Evolutionary conservation across 2,797 vertebrate species (phyloP).

Genomic region (Pagetopsis macropterus): DNA sequence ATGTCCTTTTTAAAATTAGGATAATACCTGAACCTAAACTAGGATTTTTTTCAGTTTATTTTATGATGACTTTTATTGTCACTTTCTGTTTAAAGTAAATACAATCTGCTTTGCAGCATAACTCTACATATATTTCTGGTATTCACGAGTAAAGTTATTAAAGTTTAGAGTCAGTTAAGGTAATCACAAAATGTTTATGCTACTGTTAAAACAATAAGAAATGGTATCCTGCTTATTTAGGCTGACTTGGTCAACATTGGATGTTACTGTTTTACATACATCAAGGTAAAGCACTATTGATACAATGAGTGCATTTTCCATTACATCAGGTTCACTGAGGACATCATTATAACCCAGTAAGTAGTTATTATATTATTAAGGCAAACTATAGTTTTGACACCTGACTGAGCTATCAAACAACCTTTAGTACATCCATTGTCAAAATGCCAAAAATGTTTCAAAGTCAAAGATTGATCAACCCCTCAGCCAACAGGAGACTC

Average conservation of each 20-base stretch:
- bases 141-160: background rate
- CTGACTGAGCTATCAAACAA: constrained; percentile 51
- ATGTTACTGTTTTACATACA: background rate
- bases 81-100: background rate
- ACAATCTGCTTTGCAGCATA: background rate
- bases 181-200: background rate
- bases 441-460: constrained; percentile 60
- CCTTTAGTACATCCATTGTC: constrained; percentile 48
- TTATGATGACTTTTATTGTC: background rate
- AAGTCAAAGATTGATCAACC: constrained; percentile 63
- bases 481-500: constrained; percentile 49
- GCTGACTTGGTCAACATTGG: background rate
- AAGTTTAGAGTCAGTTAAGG: background rate
- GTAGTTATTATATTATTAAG: constrained; percentile 42
- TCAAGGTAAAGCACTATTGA: constrained; percentile 4
- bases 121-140: background rate
- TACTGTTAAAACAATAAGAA: background rate
- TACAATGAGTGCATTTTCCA: constrained; percentile 17
- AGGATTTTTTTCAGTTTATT: background rate
- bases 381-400: constrained; percentile 49
- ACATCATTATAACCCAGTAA: constrained; percentile 32
- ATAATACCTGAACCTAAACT: background rate
- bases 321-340: constrained; percentile 46
- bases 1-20: background rate
- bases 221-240: background rate